Base-by-base conservation (phyloP, 2,113 vertebrate genomes). In the Oncorhynchus nerka region DNA sequence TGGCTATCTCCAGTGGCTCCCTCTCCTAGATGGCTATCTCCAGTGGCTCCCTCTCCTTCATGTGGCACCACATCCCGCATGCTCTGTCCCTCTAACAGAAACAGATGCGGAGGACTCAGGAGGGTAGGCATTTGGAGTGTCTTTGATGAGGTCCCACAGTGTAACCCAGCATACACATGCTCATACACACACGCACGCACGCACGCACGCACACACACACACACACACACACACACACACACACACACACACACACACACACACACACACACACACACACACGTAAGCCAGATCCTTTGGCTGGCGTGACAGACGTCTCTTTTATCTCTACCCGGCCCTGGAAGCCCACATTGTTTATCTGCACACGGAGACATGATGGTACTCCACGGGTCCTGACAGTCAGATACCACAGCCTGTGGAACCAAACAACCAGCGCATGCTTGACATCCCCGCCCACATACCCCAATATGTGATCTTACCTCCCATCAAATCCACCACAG, bases 301-400 rank as follows among this genome's bases (percentile, higher is more conserved):
- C 48, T 75, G 62, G 64, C 45, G 8, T 65, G 20, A 24, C 26
- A 30, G n/a, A 39, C 75, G 67, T 3, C 1, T 22, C 77, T 90
- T 85, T 84, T 79, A 86, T 87, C 82, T 81, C 45, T n/a, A 1
- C 34, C 16, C 20, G 8, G 69, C 76, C 76, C 75, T 59, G 34
- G 78, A 83, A 71, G 9, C 75, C 82, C 75, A 75, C 78, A 83
- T 81, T 87, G 85, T 87, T 90, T 86, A 87, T 81, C 71, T n/a
- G 75, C 76, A 59, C 74, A 77, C 78, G 80, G 79, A 85, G 86
- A 78, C 82, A 79, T 65, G 80, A 76, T 72, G 86, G 81, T 39
- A 57, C 65, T 68, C 84, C 82, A 64, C 84, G 0, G 45, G 45
- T 75, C 74, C 74, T 72, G 81, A 84, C 83, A 86, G 88, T 87